Base-by-base conservation (phyloP, 2,797 vertebrate species). In the Eulemur mongoz region DNA sequence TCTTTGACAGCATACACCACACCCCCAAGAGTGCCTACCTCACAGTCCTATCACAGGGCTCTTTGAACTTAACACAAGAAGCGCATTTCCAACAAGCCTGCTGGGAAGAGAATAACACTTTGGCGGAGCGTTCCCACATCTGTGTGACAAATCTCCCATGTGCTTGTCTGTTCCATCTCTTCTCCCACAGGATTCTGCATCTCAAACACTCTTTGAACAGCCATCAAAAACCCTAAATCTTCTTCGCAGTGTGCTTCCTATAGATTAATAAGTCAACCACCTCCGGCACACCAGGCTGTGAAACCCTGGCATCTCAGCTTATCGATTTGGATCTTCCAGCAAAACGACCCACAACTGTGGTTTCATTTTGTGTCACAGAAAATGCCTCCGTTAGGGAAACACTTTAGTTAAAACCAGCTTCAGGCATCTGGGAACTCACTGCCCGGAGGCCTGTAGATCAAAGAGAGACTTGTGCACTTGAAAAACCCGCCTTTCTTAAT, bases 1-100 rank as follows among this genome's bases (percentile, higher is more conserved):
- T 92, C 59, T 89, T 81, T 95, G 84, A 95, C 35, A 61, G 52
- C 9, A 27, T 30, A 48, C 0, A 25, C 54, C 67, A 54, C 38
- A 32, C 14, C 43, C 45, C 48, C n/a, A 87, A 63, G 73, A 93
- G 81, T 25, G 4, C 63, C 67, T 59, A 3, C 59, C 83, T 96
- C 63, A 69, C 38, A 76, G 57, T 90, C 54, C 73, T 61, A 88
- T 80, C 86, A 70, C 0, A 38, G 84, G 92, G 96, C 52, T 38
- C 94, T 98, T 97, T 97, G 90, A 94, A 85, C 38, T 86, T 76
- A 96, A 98, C 97, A 97, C 96, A 97, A 95, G 96, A 86, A 98
- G 93, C 91, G 88, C 18, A 50, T 98, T 98, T 97, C 85, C 94
- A 86, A 85, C 95, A 96, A 85, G 96, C 75, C 80, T 97, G 67